Conservation (phyloP, 1,140 invertebrate genomes). For the Lordiphosa clarofinis region DNA sequence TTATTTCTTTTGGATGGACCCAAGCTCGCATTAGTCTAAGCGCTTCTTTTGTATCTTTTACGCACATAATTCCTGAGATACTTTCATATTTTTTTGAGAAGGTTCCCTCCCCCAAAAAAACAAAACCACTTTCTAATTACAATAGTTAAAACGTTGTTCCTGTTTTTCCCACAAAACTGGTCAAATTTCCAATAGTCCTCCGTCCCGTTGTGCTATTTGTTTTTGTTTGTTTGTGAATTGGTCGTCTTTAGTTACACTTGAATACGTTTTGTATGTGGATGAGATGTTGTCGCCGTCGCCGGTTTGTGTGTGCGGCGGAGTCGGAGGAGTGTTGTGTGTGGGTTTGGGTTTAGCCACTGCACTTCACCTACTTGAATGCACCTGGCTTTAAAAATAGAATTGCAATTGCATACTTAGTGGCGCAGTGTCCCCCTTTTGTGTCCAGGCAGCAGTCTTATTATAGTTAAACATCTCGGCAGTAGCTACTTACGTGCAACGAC, state of each 20-base stretch:
- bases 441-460: constrained; percentile 63
- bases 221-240: constrained; percentile 75
- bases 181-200: background rate
- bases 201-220: constrained; percentile 28
- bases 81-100: too few relatives aligned
- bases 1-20: too few relatives aligned
- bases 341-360: constrained; percentile 51
- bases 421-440: constrained; percentile 36
- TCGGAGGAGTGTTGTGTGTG: constrained; percentile 26
- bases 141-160: too few relatives aligned
- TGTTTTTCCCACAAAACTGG: too few relatives aligned
- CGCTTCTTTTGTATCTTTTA: too few relatives aligned
- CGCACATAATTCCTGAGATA: too few relatives aligned
- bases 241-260: constrained; percentile 77
- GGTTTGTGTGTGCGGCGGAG: constrained; percentile 6
- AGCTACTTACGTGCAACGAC: constrained; percentile 61
- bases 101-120: too few relatives aligned
- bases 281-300: constrained; percentile 39
- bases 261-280: constrained; percentile 58
- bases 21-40: too few relatives aligned
- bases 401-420: constrained; percentile 74
- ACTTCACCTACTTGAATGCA: constrained; percentile 68
- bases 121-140: too few relatives aligned
- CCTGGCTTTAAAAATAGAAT: constrained; percentile 71
- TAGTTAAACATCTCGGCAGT: constrained; percentile 54